These are phyloP conservation scores for Lasiurus cinereus DNA, from an alignment of 2,113 vertebrate genomes.

Conservation along the genomic window DNA sequence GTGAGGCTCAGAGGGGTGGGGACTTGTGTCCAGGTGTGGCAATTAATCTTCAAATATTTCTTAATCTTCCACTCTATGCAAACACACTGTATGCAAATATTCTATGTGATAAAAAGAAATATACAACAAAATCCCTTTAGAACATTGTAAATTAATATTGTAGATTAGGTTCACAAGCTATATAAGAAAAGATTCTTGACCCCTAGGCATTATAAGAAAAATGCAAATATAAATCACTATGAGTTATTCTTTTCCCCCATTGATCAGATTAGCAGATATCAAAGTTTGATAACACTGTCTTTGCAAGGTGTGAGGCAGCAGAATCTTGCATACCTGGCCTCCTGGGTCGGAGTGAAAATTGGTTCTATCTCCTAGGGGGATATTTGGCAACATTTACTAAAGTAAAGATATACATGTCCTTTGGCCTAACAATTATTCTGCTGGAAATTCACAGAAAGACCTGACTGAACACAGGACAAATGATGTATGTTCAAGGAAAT, in stretches of 20 bases:
- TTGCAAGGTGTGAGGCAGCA: neutral
- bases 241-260: neutral
- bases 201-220: neutral
- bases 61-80: conserved; percentile 19
- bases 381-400: conserved; percentile 28
- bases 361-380: neutral
- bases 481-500: neutral
- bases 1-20: neutral
- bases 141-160: neutral
- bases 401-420: neutral
- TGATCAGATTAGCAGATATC: neutral
- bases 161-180: neutral
- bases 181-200: conserved; percentile 32
- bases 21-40: neutral
- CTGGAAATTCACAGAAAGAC: neutral
- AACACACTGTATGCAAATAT: neutral
- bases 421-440: conserved; percentile 1
- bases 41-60: conserved; percentile 14
- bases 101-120: neutral
- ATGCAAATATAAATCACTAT: conserved; percentile 28
- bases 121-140: neutral
- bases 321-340: neutral
- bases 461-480: neutral
- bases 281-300: neutral
- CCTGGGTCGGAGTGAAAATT: neutral